Evolutionary conservation across 1,140 invertebrate species (phyloP), one percentile per base, ranked within the genome.

Genomic region (Drosophila kohkoa): DNA sequence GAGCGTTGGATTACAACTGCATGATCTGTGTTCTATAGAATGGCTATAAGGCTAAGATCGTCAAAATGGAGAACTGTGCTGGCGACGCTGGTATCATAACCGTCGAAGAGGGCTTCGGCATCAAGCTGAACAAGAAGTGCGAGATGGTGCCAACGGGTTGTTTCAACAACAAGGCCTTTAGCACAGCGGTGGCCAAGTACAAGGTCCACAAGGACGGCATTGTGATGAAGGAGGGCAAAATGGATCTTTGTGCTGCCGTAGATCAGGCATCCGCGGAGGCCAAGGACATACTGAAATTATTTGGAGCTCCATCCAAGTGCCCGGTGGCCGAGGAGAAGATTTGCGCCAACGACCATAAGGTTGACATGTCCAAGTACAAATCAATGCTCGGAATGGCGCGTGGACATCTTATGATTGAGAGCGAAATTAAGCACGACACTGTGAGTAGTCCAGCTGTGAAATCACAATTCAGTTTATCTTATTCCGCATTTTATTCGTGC

Each of bases 121-220:
- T 92, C 1, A 91, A 91, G 70, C 60, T 92, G 16, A 92, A 91
- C 58, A 92, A 92, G 16, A 91, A 92, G 45, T 92, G 92, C 54
- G 90, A 92, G 38, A 58, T 92, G 32, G 75, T 92, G 4, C 90
- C 92, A 1, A 68, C 62, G 10, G 91, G 91, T 11, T 92, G 91
- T 52, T 76, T 92, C 2, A 57, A 0, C 0, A 92, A 92, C 55
- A 92, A 92, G 51, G 70, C 91, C 6, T 92, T 92, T 10, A 35
- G 6, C 13, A 92, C 89, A 7, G 91, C 91, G 3, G 11, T 77
- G 63, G 67, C 87, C 16, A 91, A 86, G 57, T 91, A 64, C 51
- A 92, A 91, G 75, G 73, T 92, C 0, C 72, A 81, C 25, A 92
- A 92, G 66, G 85, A 92, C 43, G 83, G 87, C 49, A 69, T 92